Percentiles rank a stretch among this genome's conserved stretches.
Conservation (phyloP, 2,113 vertebrate species). For the Macrotus californicus region DNA sequence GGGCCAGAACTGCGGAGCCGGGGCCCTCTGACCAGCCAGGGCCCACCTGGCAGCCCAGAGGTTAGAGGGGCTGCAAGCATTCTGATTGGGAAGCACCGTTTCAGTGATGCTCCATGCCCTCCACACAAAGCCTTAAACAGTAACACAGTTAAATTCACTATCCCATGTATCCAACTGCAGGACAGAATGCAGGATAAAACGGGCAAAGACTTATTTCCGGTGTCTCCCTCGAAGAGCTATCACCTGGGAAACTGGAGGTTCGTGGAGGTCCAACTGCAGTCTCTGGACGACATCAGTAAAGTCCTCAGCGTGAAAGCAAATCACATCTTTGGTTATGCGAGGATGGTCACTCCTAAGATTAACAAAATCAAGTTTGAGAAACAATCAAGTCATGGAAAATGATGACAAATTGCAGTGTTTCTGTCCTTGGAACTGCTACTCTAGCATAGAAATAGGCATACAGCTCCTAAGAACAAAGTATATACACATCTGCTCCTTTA, state of each 20-base stretch:
- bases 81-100: neutral
- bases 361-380: constrained; percentile 48
- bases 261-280: constrained; percentile 95
- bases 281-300: constrained; percentile 97
- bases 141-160: constrained; percentile 31
- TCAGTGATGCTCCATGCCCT: neutral
- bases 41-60: neutral
- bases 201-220: neutral
- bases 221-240: neutral
- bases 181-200: constrained; percentile 37
- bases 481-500: neutral
- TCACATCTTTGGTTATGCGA: constrained; percentile 97
- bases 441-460: neutral
- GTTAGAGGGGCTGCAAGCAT: neutral
- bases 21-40: neutral
- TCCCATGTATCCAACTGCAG: neutral
- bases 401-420: constrained; percentile 7
- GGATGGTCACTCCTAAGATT: constrained; percentile 87
- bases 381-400: constrained; percentile 29
- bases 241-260: constrained; percentile 98
- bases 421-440: neutral
- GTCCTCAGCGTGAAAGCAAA: constrained; percentile 98
- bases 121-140: neutral
- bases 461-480: neutral
- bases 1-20: neutral